A percentile compares a stretch with the other conserved stretches of the same genome.
Conservation (phyloP, 2,888 invertebrate species). For the Spilarctia lutea region DNA sequence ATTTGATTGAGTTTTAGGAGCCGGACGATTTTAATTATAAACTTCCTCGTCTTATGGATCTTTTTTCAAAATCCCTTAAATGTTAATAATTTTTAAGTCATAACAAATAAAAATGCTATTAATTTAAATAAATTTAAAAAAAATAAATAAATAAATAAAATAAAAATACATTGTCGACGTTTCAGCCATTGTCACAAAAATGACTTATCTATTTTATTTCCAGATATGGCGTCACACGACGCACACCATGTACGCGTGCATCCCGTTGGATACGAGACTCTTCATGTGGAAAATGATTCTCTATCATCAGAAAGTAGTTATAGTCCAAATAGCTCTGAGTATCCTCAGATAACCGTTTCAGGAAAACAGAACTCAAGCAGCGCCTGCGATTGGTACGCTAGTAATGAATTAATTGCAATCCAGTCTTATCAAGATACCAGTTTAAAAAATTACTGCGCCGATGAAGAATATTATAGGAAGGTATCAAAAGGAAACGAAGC, state of each 20-base stretch:
- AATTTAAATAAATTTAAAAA: no score
- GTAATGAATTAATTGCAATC: slow-evolving; percentile 54
- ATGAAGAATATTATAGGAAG: slow-evolving; percentile 58
- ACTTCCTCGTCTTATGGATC: no score
- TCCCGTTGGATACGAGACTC: slow-evolving; percentile 75
- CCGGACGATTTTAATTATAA: no score
- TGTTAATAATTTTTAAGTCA: no score
- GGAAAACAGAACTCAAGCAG: slow-evolving; percentile 52
- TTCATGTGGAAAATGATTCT: slow-evolving; percentile 76
- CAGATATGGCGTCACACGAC: slow-evolving; percentile 83
- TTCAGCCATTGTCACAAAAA: neutral
- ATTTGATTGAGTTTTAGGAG: no score
- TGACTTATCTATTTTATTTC: slow-evolving; percentile 22
- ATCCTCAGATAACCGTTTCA: slow-evolving; percentile 57
- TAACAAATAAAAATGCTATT: no score
- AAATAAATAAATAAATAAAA: no score
- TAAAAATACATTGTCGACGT: no score
- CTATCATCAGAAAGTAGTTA: slow-evolving; percentile 77
- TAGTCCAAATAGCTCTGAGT: slow-evolving; percentile 79
- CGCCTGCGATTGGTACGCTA: slow-evolving; percentile 65
- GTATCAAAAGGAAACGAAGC: slow-evolving; percentile 59
- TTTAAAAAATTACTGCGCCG: slow-evolving; percentile 71
- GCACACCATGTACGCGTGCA: slow-evolving; percentile 78
- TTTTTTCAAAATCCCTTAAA: no score
- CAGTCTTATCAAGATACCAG: slow-evolving; percentile 71